A percentile compares a stretch with the other conserved stretches of the same genome.
These are phyloP conservation scores for Probaryconus sp. DNA, from an alignment of 1,140 invertebrate genomes.

Conservation along the genomic window DNA sequence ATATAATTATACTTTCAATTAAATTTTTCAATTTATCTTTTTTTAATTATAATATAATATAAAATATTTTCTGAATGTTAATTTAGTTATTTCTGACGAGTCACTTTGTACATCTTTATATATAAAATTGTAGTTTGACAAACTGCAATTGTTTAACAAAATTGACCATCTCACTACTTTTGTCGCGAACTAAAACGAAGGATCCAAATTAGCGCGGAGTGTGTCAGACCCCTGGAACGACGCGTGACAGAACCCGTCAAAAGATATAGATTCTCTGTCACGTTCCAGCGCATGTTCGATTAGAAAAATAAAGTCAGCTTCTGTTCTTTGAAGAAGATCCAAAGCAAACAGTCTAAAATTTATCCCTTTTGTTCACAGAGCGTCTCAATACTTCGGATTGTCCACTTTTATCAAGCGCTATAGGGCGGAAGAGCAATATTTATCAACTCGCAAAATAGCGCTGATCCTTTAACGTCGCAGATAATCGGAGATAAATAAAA, in stretches of 20 bases:
- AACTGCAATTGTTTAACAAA: no score
- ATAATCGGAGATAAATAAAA: constrained; percentile 21
- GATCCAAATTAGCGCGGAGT: no score
- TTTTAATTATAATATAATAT: no score
- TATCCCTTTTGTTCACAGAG: constrained; percentile 47
- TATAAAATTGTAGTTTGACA: no score
- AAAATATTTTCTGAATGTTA: no score
- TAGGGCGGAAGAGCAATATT: constrained; percentile 53
- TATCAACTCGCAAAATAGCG: constrained; percentile 24
- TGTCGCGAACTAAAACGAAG: no score
- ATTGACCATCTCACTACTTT: neutral
- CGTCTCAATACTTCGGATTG: constrained; percentile 38
- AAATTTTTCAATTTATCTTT: no score
- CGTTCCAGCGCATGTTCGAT: constrained; percentile 37
- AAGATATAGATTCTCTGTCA: constrained; percentile 49
- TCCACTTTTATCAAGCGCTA: constrained; percentile 45
- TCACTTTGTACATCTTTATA: no score
- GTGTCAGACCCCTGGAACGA: neutral
- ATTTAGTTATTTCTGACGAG: no score
- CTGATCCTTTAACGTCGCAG: constrained; percentile 16
- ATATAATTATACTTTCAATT: no score
- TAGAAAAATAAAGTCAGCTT: constrained; percentile 42
- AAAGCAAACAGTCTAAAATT: constrained; percentile 62
- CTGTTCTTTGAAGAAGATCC: constrained; percentile 44
- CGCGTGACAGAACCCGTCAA: constrained; percentile 14